phyloP scores from a whole-genome alignment of 1,140 invertebrate species.

The Neomicropteryx cornuta region DNA sequence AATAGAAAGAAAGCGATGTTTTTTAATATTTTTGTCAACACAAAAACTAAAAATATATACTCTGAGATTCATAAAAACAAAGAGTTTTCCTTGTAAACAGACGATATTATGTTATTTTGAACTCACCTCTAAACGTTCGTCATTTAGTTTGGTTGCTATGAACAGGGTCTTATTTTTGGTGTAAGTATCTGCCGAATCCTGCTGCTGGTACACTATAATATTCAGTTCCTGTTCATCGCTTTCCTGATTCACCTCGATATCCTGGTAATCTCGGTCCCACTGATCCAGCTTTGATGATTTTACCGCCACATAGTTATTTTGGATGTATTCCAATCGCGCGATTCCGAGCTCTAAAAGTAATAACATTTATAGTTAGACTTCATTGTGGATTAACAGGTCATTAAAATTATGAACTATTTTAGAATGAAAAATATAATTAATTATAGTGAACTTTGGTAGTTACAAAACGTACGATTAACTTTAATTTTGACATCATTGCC shows the following conservation, averaged over 20 bases:
- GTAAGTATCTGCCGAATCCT: slow-evolving; percentile 27
- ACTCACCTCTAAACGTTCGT: slow-evolving; percentile 36
- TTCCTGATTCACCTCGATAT: slow-evolving; percentile 27
- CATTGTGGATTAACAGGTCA: background rate
- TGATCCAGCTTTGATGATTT: slow-evolving; percentile 37
- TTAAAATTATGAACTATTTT: slow-evolving; percentile 4
- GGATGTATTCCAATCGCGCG: slow-evolving; percentile 39
- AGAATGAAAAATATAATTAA: slow-evolving; percentile 6
- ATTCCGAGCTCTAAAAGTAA: slow-evolving; percentile 29
- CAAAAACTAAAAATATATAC: no score
- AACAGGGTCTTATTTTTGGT: slow-evolving; percentile 27
- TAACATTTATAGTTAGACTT: background rate
- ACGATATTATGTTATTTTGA: no score
- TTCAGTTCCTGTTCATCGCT: slow-evolving; percentile 30
- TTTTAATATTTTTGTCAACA: no score
- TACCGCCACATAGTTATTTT: slow-evolving; percentile 39
- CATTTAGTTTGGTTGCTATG: slow-evolving; percentile 29
- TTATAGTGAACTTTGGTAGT: slow-evolving; percentile 2
- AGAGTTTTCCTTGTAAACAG: no score
- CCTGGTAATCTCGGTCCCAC: slow-evolving; percentile 34
- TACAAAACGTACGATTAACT: background rate
- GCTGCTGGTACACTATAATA: slow-evolving; percentile 28
- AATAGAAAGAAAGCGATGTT: no score
- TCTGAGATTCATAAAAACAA: no score
- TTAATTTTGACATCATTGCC: no score